Base-by-base conservation (phyloP, 2,888 invertebrate species). In the Helleia helle region DNA sequence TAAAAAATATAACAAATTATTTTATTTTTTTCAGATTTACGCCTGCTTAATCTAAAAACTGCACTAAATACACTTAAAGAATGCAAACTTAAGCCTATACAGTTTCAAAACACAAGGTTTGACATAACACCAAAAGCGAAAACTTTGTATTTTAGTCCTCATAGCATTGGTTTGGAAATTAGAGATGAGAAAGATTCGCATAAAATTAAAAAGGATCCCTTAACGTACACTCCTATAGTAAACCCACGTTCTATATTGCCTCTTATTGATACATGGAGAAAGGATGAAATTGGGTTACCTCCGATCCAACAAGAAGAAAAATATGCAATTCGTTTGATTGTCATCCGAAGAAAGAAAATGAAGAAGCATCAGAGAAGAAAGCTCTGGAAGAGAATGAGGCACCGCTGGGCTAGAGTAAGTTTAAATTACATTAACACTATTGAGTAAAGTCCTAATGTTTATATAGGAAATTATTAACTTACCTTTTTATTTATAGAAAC, bases 301-400 rank as follows among this genome's bases (percentile, higher is more conserved):
- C 56, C 77, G 0, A 48, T 62, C 1, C 59, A 59, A 2, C 65
- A 71, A 39, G 80, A 86, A 36, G 90, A 91, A 59, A 93, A 91
- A 59, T 88, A 90, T 57, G 94, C 94, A 0, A 88, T 87, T 0
- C 81, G 92, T 38, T 70, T 95, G 43, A 90, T 95, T 49, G 90
- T 92, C 0, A 94, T 95, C 24, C 86, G 95, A 36, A 84, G 90
- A 37, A 88, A 89, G 40, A 96, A 95, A 74, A 95, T 96, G 93
- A 94, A 91, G 69, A 94, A 91, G 55, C 96, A 96, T 61, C 92
- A 95, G 65, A 76, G 92, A 31, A 91, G 76, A 65, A 96, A 96
- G 71, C 75, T 94, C 40, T 86, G 93, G 49, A 94, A 92, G 63
- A 89, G 86, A 57, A 93, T 94, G 92, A 90, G 90, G 56, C 91